Evolutionary conservation across 2,113 vertebrate genomes (phyloP), one percentile per base, ranked within the genome.

Genomic region (Coreoperca whiteheadi): DNA sequence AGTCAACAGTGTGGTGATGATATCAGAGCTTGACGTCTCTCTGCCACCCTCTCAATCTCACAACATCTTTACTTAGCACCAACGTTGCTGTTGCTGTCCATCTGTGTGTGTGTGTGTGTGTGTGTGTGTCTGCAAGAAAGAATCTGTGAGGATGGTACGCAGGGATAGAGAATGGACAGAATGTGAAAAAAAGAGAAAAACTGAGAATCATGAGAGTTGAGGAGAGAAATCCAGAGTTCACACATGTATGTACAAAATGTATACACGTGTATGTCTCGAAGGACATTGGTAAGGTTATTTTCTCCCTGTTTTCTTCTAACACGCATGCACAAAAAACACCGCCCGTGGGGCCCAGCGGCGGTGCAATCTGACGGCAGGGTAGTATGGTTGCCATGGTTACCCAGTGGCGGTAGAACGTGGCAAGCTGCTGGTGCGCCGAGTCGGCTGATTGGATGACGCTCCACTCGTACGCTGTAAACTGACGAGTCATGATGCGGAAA

Each of bases 321-420:
- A 28, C 18, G 60, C 37, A 65, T 59, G 73, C 60, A 48, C 32
- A 59, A 14, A 30, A 34, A 48, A 61, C 39, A 43, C 61, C 10
- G 34, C 68, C 60, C 2, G 64, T n/a, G 25, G 78, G 37, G 60
- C 37, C 75, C 37, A 56, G 69, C 37, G 74, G 50, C n/a, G 2
- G 77, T 71, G 67, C 80, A 86, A 72, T 77, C 84, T 82, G 87
- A 88, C 69, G 69, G 84, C 63, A 87, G 68, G 86, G 79, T 74
- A 74, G 68, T 81, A 83, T 83, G 85, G 86, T 89, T 88, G 87
- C 86, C 83, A 89, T 92, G 87, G 93, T 95, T 98, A 99, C 98
- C 98, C 98, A 99, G 88, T 99, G 96, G 63, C 98, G 97, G 93
- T 98, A 96, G 96, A 99, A 99, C 94, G 96, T 93, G 80, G 97